Evolutionary conservation across 2,797 vertebrate species (phyloP).

Genomic region (Malurus leucopterus): DNA sequence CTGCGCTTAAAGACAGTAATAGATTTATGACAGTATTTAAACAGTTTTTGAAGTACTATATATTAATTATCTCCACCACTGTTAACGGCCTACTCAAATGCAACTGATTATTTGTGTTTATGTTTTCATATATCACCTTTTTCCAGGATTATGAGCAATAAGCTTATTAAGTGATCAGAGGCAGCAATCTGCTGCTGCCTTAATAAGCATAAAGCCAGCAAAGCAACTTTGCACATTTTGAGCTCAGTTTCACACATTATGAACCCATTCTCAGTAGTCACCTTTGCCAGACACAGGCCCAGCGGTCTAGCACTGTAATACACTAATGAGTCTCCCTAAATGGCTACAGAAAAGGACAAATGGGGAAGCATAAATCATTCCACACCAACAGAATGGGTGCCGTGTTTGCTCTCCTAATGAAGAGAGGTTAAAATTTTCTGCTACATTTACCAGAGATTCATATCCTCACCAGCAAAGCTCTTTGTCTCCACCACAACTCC

Average conservation of each 20-base stretch:
- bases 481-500: not conserved
- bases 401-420: not conserved
- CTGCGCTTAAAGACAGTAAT: not conserved
- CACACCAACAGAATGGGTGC: not conserved
- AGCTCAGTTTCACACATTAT: not conserved
- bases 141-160: not conserved
- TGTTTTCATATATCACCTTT: not conserved
- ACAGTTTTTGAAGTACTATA: not conserved
- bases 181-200: not conserved
- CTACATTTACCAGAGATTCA: not conserved
- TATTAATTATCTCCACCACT: not conserved
- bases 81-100: not conserved
- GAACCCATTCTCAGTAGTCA: not conserved
- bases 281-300: rapidly evolving
- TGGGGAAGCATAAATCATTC: not conserved
- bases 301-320: not conserved
- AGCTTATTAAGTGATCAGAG: not conserved
- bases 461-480: not conserved
- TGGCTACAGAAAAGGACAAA: not conserved
- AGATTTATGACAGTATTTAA: not conserved
- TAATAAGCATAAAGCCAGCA: not conserved
- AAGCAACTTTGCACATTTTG: not conserved
- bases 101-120: not conserved
- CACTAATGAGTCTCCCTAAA: not conserved
- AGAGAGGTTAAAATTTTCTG: not conserved